Evolutionary conservation across 2,113 vertebrate genomes (phyloP).

Genomic region (Oryzias melastigma): DNA sequence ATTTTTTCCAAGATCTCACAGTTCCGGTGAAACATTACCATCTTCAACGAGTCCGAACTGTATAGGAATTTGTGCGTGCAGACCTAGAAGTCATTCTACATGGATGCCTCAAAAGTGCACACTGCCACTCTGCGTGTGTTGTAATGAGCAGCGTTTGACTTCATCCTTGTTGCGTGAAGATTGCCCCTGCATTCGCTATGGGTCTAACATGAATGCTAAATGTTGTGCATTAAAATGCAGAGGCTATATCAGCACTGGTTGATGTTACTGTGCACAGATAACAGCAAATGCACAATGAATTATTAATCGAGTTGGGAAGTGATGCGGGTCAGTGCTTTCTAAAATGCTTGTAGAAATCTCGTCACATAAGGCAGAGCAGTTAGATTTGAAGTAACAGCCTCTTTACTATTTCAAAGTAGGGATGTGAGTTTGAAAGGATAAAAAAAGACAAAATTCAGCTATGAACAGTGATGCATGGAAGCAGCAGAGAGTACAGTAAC

Average conservation of each 20-base stretch:
- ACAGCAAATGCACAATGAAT: conserved; percentile 35
- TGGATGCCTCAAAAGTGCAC: too few relatives aligned
- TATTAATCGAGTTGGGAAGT: conserved; percentile 41
- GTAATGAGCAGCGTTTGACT: conserved; percentile 2
- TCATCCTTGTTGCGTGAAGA: conserved; percentile 20
- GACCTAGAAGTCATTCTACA: too few relatives aligned
- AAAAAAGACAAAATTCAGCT: neutral
- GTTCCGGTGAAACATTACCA: too few relatives aligned
- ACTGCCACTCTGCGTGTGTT: conserved; percentile 3
- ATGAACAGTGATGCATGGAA: conserved; percentile 1
- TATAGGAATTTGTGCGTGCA: too few relatives aligned
- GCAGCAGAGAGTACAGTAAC: conserved; percentile 8
- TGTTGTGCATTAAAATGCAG: conserved; percentile 28
- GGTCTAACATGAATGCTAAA: conserved; percentile 35
- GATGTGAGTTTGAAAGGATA: conserved; percentile 13
- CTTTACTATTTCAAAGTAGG: conserved; percentile 20
- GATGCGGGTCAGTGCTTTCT: conserved; percentile 49
- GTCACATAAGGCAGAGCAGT: conserved; percentile 8
- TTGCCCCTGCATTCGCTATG: conserved; percentile 22
- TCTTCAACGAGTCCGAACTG: too few relatives aligned
- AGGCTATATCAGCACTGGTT: conserved; percentile 26
- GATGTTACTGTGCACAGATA: conserved; percentile 44
- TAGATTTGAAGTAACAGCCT: conserved; percentile 27
- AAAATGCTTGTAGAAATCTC: conserved; percentile 36
- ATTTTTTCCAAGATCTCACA: too few relatives aligned